phyloP scores from a whole-genome alignment of 2,797 vertebrate species.

The Knipowitschia caucasica region DNA sequence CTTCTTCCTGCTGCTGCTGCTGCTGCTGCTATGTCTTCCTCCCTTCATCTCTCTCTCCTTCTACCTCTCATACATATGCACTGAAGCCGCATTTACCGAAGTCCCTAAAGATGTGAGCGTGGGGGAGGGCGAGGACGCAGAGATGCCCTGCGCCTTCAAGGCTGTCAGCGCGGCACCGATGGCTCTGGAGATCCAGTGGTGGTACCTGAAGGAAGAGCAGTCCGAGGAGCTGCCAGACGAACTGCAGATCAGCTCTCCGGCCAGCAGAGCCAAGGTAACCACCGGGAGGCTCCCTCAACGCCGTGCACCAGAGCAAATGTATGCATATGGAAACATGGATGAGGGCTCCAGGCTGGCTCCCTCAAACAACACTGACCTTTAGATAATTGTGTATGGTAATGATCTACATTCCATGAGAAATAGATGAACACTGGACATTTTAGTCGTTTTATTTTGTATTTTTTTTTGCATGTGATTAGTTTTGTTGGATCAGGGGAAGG shows the following conservation, averaged over 20 bases:
- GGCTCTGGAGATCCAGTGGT: constrained; percentile 95
- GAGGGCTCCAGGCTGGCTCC: not conserved
- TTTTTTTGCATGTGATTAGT: not conserved
- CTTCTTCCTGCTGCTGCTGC: constrained; percentile 17
- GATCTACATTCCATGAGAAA: not conserved
- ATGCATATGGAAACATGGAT: not conserved
- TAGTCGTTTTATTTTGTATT: too few species aligned
- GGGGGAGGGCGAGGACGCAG: constrained; percentile 91
- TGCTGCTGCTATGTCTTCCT: constrained; percentile 6
- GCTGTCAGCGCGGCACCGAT: constrained; percentile 84
- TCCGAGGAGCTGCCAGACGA: constrained; percentile 80
- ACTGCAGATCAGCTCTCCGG: constrained; percentile 81
- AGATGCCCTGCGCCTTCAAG: constrained; percentile 94
- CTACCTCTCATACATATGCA: constrained; percentile 14
- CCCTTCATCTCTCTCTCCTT: constrained; percentile 19
- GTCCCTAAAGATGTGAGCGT: constrained; percentile 92
- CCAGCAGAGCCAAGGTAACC: constrained; percentile 85
- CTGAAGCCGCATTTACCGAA: constrained; percentile 88
- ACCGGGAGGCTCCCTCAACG: not conserved
- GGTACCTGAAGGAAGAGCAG: constrained; percentile 87
- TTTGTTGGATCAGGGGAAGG: too few species aligned
- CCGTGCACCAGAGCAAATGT: not conserved
- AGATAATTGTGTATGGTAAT: not conserved
- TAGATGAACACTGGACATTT: not conserved
- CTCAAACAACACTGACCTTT: not conserved